These are phyloP conservation scores for Lypha dubia DNA, from an alignment of 2,888 invertebrate species.

Conservation along the genomic window DNA sequence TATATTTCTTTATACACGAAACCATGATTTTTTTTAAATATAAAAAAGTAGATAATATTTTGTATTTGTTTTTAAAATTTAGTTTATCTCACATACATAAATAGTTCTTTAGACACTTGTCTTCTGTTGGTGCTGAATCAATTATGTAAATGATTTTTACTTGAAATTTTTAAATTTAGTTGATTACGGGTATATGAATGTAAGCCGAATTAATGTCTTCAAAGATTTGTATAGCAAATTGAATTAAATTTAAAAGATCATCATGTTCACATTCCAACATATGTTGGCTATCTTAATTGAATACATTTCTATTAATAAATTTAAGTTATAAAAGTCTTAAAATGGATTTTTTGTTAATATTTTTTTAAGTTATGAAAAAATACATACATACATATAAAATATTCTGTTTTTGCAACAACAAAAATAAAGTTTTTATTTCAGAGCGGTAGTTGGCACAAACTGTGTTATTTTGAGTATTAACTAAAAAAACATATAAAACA, in stretches of 20 bases:
- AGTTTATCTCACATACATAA: conserved; percentile 25
- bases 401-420: conserved; percentile 60
- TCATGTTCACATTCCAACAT: conserved; percentile 57
- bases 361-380: conserved; percentile 37
- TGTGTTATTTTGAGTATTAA: background rate
- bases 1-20: conserved; percentile 43
- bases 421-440: background rate
- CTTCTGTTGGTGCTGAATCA: conserved; percentile 57
- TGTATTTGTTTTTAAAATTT: conserved; percentile 29
- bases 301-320: conserved; percentile 48
- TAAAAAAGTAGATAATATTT: conserved; percentile 16
- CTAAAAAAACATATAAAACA: no score
- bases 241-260: conserved; percentile 33
- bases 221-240: conserved; percentile 44
- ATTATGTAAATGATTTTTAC: conserved; percentile 29
- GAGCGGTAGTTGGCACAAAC: conserved; percentile 6
- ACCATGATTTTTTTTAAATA: conserved; percentile 27
- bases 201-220: conserved; percentile 46
- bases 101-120: conserved; percentile 28
- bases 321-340: conserved; percentile 46
- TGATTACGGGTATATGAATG: conserved; percentile 55
- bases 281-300: conserved; percentile 40
- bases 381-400: conserved; percentile 48
- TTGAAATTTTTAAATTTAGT: conserved; percentile 46
- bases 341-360: conserved; percentile 33